Evolutionary conservation across 2,797 vertebrate genomes (phyloP), one percentile per base, ranked within the genome.

Genomic region (Coregonus ussuriensis): DNA sequence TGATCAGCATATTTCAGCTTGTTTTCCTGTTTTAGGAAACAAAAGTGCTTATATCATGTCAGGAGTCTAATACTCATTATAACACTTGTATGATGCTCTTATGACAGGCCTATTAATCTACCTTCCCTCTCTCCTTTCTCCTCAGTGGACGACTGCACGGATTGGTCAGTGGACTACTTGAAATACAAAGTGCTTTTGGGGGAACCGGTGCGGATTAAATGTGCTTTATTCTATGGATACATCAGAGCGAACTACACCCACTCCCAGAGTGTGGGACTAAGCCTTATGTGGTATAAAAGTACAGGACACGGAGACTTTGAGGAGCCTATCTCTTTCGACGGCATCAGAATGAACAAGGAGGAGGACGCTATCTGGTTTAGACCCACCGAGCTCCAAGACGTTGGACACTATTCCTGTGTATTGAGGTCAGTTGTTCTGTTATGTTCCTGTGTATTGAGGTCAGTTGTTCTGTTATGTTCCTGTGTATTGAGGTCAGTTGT

Each of bases 201-300:
- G 88, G 98, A 99, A 91, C 98, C 98, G 18, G 98, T 99, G 83
- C 95, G 97, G 92, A 98, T 99, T 93, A 99, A 98, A 91, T 99
- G 98, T 66, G 98, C 98, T 81, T 93, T 99, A 80, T 99, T 99
- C 94, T 99, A 99, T 83, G 98, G 98, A 93, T 99, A 99, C 89
- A 99, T 99, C 88, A 95, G 98, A 88, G 96, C 98, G 85, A 99
- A 99, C 95, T 99, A 99, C 91, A 98, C 95, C 74, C 94, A 98
- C 33, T 97, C 97, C 15, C 97, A 99, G 94, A 97, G 97, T 79
- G 95, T 96, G 69, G 98, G 98, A 88, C 98, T 99, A 83, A 99
- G 98, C 92, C 94, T 99, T 77, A 99, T 99, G 98, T 99, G 98
- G 98, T 99, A 99, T 91, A 98, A 97, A 92, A 99, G 98, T 83